Conservation (phyloP, 2,113 vertebrate species). For the Phalacrocorax aristotelis region DNA sequence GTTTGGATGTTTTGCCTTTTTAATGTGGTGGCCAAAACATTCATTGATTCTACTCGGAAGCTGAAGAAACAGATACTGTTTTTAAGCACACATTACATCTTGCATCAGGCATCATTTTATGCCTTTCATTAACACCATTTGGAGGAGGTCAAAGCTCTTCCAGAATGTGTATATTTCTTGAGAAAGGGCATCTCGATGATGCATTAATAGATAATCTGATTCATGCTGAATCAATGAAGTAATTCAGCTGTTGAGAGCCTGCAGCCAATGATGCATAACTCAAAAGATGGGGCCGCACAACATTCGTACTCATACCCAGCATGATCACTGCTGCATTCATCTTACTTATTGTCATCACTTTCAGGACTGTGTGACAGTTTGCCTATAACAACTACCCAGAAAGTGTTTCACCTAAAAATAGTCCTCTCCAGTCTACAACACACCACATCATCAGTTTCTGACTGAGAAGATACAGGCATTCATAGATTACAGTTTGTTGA, state of each 20-base stretch:
- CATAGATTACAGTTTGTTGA: slow-evolving; percentile 29
- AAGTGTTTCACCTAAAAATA: slow-evolving; percentile 25
- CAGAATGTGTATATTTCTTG: not conserved
- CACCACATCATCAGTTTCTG: not conserved
- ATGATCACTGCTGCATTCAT: slow-evolving; percentile 1
- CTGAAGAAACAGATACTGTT: not conserved
- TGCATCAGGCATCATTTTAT: not conserved
- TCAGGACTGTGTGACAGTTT: not conserved
- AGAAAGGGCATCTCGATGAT: slow-evolving; percentile 4
- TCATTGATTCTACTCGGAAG: not conserved
- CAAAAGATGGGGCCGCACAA: slow-evolving; percentile 43
- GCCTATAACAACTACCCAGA: not conserved
- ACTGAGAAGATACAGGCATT: not conserved
- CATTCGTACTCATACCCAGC: slow-evolving; percentile 4
- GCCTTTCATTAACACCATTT: not conserved
- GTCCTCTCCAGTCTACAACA: not conserved
- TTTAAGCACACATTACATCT: not conserved
- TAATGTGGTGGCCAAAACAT: not conserved
- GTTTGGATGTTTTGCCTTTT: not conserved
- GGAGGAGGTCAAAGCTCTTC: not conserved
- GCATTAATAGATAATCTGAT: slow-evolving; percentile 48
- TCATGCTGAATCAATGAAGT: slow-evolving; percentile 53
- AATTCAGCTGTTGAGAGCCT: slow-evolving; percentile 51
- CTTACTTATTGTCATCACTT: slow-evolving; percentile 15
- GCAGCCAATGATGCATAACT: slow-evolving; percentile 35